phyloP scores from a whole-genome alignment of 1,140 invertebrate genomes.

The Leptestheria dahalacensis region DNA sequence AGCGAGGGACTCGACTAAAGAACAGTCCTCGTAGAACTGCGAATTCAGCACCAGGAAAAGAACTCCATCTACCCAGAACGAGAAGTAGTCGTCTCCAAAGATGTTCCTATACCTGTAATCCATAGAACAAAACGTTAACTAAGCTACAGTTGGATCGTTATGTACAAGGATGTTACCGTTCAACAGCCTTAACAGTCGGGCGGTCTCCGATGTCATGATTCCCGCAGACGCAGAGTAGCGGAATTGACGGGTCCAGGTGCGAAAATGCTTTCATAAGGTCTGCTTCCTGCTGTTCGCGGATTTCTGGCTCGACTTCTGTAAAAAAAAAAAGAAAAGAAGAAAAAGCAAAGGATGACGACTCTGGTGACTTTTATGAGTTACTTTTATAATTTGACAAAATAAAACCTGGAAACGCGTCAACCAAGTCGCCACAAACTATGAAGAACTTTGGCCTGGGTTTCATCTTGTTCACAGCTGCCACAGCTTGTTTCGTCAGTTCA shows the following conservation, averaged over 20 bases:
- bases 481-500: slow-evolving; percentile 25
- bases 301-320: slow-evolving; percentile 17
- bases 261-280: slow-evolving; percentile 32
- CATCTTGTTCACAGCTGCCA: slow-evolving; percentile 33
- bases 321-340: slow-evolving; percentile 8
- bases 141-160: not conserved
- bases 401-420: slow-evolving; percentile 35
- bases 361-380: too few relatives aligned
- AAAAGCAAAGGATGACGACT: not conserved
- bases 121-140: not conserved
- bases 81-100: slow-evolving; percentile 42
- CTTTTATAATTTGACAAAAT: slow-evolving; percentile 7
- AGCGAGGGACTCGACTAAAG: slow-evolving; percentile 25
- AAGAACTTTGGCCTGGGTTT: slow-evolving; percentile 36
- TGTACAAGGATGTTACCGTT: slow-evolving; percentile 18
- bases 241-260: slow-evolving; percentile 31
- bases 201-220: slow-evolving; percentile 40
- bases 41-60: slow-evolving; percentile 39
- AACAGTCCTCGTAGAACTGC: slow-evolving; percentile 31
- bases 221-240: slow-evolving; percentile 39
- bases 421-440: slow-evolving; percentile 39
- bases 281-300: slow-evolving; percentile 26
- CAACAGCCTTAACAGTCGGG: slow-evolving; percentile 30
- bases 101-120: slow-evolving; percentile 25
- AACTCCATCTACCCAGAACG: slow-evolving; percentile 37